A percentile compares a stretch with the other conserved stretches of the same genome.
These are phyloP conservation scores for Cydia splendana DNA, from an alignment of 1,140 invertebrate genomes.

Conservation along the genomic window DNA sequence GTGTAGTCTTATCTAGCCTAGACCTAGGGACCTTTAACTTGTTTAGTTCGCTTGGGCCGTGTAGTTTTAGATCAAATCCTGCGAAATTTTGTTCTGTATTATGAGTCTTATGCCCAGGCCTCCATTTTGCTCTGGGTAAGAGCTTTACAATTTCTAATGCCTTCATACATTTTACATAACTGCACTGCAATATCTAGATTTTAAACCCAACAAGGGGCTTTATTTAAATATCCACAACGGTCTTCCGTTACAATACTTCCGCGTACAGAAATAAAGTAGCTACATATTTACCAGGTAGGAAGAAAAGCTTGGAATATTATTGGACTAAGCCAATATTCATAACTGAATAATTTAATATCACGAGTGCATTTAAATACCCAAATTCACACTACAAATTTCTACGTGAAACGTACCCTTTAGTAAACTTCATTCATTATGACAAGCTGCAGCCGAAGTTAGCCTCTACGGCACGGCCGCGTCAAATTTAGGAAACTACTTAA, in stretches of 20 bases:
- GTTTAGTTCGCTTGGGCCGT: too few species aligned
- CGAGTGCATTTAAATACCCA: not conserved
- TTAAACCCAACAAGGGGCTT: not conserved
- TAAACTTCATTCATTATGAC: slow-evolving; percentile 55
- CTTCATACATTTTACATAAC: not conserved
- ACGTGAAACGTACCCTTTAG: slow-evolving; percentile 38
- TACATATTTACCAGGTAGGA: not conserved
- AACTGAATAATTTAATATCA: not conserved
- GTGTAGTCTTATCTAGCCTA: too few species aligned
- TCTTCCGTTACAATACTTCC: not conserved
- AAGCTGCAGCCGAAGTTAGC: slow-evolving; percentile 58
- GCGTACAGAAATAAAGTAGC: not conserved
- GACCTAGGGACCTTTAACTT: too few species aligned
- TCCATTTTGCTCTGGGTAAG: not conserved
- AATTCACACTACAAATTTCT: not conserved
- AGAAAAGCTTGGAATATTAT: not conserved
- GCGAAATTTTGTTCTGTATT: not conserved
- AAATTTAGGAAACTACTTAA: slow-evolving; percentile 72
- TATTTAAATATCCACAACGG: not conserved
- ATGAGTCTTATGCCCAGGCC: not conserved
- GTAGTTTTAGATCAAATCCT: not conserved
- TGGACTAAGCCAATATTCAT: not conserved
- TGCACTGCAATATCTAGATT: not conserved
- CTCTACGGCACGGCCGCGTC: slow-evolving; percentile 65
- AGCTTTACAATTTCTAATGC: not conserved